Percentiles rank a stretch among this genome's conserved stretches.
Evolutionary conservation across 2,113 vertebrate genomes (phyloP).

Genomic region (Craseonycteris thonglongyai): DNA sequence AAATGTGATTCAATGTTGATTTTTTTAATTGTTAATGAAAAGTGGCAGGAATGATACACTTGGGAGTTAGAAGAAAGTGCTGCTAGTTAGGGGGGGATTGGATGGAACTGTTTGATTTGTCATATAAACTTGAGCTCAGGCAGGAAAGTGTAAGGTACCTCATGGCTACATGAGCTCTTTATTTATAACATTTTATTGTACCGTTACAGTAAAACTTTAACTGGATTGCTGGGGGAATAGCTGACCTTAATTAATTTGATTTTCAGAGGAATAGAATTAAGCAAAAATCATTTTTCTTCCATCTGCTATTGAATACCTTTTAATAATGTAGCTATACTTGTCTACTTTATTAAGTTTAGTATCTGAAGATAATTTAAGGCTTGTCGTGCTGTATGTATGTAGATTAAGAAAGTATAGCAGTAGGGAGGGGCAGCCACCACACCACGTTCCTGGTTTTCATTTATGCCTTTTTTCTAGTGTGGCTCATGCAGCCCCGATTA

Average conservation of each 20-base stretch:
- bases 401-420: neutral
- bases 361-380: neutral
- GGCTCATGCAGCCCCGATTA: no score
- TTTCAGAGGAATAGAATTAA: neutral
- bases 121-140: neutral
- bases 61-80: neutral
- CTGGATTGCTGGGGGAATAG: neutral
- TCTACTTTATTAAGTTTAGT: neutral
- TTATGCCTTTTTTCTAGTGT: no score
- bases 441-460: rapidly evolving
- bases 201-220: neutral
- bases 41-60: neutral
- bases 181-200: neutral
- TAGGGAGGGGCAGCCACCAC: neutral
- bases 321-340: neutral
- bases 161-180: neutral
- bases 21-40: neutral
- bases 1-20: neutral
- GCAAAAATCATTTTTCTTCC: neutral
- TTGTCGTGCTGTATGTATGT: neutral
- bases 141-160: neutral
- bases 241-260: neutral
- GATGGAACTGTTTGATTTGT: neutral
- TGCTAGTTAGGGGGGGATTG: neutral
- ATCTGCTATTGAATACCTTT: neutral